Percentiles rank a stretch among this genome's conserved stretches.
phyloP scores from a whole-genome alignment of 2,888 invertebrate genomes.

The Cenopis cana region DNA sequence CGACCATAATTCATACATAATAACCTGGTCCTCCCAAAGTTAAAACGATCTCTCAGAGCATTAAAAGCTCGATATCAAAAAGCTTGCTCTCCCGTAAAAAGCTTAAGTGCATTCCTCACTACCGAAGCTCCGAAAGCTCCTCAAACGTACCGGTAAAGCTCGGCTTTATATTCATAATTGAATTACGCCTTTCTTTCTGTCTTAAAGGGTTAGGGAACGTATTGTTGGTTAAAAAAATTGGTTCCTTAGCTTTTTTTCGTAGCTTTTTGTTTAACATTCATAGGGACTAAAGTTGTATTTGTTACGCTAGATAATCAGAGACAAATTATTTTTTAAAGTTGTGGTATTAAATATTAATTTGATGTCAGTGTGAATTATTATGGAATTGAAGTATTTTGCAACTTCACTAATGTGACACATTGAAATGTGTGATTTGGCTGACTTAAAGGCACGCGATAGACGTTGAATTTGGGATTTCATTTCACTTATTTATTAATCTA shows the following conservation, averaged over 20 bases:
- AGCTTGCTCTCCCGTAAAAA: constrained; percentile 37
- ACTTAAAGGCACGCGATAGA: too few species aligned
- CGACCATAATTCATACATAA: background rate
- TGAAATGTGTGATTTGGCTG: too few species aligned
- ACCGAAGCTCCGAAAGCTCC: constrained; percentile 30
- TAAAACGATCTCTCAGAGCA: background rate
- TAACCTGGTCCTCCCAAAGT: background rate
- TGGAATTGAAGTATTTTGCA: too few species aligned
- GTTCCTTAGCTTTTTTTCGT: constrained; percentile 9
- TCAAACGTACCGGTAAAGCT: constrained; percentile 30
- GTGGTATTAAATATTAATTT: too few species aligned
- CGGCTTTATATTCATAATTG: constrained; percentile 42
- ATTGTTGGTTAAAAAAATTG: constrained; percentile 17
- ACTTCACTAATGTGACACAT: too few species aligned
- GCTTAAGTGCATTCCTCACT: constrained; percentile 44
- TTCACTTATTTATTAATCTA: too few species aligned
- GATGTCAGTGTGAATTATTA: too few species aligned
- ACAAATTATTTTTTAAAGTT: background rate
- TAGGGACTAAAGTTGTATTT: background rate
- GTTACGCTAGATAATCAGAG: background rate
- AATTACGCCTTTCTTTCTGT: constrained; percentile 32
- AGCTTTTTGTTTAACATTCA: constrained; percentile 16
- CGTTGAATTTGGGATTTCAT: too few species aligned
- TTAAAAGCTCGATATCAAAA: constrained; percentile 38
- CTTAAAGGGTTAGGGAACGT: constrained; percentile 28